These are phyloP conservation scores for Raphicerus campestris DNA, from an alignment of 2,113 vertebrate genomes.

Conservation along the genomic window DNA sequence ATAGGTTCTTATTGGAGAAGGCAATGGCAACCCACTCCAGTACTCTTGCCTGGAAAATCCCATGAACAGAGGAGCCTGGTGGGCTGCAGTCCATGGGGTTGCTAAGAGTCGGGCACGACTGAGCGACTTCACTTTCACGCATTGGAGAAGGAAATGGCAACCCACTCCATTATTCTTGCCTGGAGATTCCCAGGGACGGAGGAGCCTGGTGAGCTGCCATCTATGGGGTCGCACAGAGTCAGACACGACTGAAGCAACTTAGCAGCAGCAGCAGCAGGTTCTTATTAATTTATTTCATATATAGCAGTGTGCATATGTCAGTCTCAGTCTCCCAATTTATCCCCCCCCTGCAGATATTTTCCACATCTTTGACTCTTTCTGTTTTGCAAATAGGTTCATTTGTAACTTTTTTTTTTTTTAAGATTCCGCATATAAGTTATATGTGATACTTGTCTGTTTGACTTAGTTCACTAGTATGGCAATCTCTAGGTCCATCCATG, in stretches of 20 bases:
- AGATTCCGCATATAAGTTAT: not conserved
- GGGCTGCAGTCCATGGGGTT: too few species aligned
- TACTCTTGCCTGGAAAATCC: too few species aligned
- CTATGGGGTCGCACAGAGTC: too few species aligned
- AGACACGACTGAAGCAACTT: too few species aligned
- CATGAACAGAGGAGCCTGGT: too few species aligned
- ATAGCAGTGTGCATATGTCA: not conserved
- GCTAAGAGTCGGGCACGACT: too few species aligned
- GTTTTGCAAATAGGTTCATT: not conserved
- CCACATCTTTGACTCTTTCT: not conserved
- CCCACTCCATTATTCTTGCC: too few species aligned
- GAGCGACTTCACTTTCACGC: too few species aligned
- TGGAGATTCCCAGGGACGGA: too few species aligned
- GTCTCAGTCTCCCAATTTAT: not conserved
- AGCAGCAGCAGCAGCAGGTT: not conserved
- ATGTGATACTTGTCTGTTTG: not conserved
- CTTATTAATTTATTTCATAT: not conserved
- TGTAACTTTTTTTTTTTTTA: not conserved
- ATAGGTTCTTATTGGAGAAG: not conserved
- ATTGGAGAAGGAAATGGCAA: too few species aligned
- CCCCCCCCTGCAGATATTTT: not conserved
- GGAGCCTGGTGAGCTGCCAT: too few species aligned
- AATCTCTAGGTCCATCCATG: not conserved
- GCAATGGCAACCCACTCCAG: too few species aligned
- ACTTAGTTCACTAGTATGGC: not conserved